Percentiles rank a stretch among this genome's conserved stretches.
phyloP scores from a whole-genome alignment of 2,113 vertebrate species.

The Rhinolophus ferrumequinum region DNA sequence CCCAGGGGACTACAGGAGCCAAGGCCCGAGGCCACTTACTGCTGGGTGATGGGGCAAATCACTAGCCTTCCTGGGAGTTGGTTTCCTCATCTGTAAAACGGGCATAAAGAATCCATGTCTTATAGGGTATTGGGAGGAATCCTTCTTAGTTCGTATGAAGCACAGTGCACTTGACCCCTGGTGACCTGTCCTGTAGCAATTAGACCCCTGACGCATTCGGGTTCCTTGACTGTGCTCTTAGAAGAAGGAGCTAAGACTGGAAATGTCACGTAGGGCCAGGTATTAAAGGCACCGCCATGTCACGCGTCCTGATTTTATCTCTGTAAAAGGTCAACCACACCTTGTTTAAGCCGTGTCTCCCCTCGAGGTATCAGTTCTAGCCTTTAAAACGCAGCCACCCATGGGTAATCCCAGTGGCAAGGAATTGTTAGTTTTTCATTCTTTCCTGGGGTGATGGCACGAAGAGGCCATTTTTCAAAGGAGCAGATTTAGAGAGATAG shows the following conservation, averaged over 20 bases:
- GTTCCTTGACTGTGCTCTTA: background rate
- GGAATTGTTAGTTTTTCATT: background rate
- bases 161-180: fast-evolving
- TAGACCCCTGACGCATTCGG: fast-evolving
- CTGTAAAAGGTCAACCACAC: background rate
- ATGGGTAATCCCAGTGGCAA: background rate
- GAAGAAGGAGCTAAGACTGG: background rate
- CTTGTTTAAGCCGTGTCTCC: background rate
- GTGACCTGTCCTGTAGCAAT: background rate
- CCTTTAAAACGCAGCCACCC: background rate
- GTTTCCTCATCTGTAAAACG: background rate
- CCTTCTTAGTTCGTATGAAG: background rate
- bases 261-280: background rate
- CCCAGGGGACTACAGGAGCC: no score
- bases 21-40: background rate
- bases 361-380: background rate
- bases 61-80: background rate
- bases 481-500: background rate
- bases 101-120: background rate
- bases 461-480: background rate
- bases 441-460: background rate
- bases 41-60: background rate
- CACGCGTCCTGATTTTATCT: background rate
- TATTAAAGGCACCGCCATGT: background rate
- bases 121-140: background rate